A percentile compares a stretch with the other conserved stretches of the same genome.
phyloP scores from a whole-genome alignment of 2,888 invertebrate species.

The Lissonota sp. region DNA sequence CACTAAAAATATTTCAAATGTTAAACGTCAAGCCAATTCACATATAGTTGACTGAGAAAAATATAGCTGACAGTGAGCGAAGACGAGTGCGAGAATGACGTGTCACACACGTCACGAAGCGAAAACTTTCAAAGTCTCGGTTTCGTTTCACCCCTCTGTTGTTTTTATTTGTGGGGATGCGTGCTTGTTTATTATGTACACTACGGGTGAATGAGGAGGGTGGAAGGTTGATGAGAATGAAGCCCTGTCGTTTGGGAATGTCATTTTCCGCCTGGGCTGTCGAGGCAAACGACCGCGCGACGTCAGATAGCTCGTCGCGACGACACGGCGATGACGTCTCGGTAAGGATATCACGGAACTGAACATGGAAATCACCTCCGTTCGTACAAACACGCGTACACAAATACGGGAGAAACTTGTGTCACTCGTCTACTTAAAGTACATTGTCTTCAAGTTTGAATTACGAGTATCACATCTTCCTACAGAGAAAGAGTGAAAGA shows the following conservation, averaged over 20 bases:
- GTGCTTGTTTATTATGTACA: too few species aligned
- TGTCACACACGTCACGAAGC: constrained; percentile 30
- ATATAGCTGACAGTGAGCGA: constrained; percentile 50
- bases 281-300: constrained; percentile 61
- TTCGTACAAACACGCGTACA: neutral
- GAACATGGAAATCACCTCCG: constrained; percentile 56
- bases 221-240: constrained; percentile 46
- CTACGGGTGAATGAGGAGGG: too few species aligned
- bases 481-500: constrained; percentile 13
- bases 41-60: neutral
- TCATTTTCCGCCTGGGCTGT: constrained; percentile 69
- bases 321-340: constrained; percentile 54
- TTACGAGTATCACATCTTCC: constrained; percentile 39
- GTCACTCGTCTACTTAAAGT: constrained; percentile 8
- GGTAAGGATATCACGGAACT: constrained; percentile 48
- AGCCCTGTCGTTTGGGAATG: constrained; percentile 74
- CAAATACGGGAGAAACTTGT: neutral
- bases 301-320: constrained; percentile 33
- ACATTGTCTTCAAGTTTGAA: constrained; percentile 44
- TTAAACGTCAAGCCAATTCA: too few species aligned
- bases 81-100: constrained; percentile 50
- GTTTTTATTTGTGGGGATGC: constrained; percentile 22
- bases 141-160: constrained; percentile 63
- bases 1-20: too few species aligned
- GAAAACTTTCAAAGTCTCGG: constrained; percentile 54